Percentiles rank a stretch among this genome's conserved stretches.
These are phyloP conservation scores for Ginglymostoma cirratum DNA, from an alignment of 2,113 vertebrate species.

Conservation along the genomic window DNA sequence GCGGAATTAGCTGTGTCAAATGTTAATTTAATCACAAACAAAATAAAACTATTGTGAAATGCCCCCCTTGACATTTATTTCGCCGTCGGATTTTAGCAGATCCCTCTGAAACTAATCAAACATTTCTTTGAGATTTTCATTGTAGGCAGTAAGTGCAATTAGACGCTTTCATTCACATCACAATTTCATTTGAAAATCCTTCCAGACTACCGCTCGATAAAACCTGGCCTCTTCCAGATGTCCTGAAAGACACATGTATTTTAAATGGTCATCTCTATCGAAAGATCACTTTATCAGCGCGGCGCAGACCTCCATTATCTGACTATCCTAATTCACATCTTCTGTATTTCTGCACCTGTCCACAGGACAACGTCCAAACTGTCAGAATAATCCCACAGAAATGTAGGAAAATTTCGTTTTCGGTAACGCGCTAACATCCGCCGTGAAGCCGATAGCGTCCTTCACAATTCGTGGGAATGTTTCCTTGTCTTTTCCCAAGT, in stretches of 20 bases:
- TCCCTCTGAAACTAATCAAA: conserved; percentile 76
- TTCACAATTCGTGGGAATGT: conserved; percentile 53
- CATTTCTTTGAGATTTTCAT: conserved; percentile 65
- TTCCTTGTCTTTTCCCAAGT: conserved; percentile 46
- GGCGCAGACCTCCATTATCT: conserved; percentile 49
- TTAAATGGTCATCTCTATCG: conserved; percentile 62
- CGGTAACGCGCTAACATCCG: conserved; percentile 37
- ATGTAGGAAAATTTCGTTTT: conserved; percentile 50
- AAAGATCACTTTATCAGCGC: conserved; percentile 32
- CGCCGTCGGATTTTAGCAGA: conserved; percentile 75
- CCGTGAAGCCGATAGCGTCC: conserved; percentile 44
- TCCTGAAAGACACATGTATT: conserved; percentile 73
- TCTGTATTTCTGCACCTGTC: conserved; percentile 66
- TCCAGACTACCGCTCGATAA: conserved; percentile 76
- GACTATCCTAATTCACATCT: conserved; percentile 72
- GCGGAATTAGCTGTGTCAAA: background rate
- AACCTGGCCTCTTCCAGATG: conserved; percentile 80
- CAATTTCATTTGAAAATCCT: conserved; percentile 75
- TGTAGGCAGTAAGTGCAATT: conserved; percentile 79
- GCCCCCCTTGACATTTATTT: conserved; percentile 70
- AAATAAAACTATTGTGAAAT: conserved; percentile 76
- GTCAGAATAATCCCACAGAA: conserved; percentile 47
- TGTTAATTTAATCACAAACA: conserved; percentile 38
- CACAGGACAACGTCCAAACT: conserved; percentile 57
- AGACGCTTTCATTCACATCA: conserved; percentile 75